phyloP scores from a whole-genome alignment of 1,140 invertebrate species.

The Lepidotrigona ventralis region DNA sequence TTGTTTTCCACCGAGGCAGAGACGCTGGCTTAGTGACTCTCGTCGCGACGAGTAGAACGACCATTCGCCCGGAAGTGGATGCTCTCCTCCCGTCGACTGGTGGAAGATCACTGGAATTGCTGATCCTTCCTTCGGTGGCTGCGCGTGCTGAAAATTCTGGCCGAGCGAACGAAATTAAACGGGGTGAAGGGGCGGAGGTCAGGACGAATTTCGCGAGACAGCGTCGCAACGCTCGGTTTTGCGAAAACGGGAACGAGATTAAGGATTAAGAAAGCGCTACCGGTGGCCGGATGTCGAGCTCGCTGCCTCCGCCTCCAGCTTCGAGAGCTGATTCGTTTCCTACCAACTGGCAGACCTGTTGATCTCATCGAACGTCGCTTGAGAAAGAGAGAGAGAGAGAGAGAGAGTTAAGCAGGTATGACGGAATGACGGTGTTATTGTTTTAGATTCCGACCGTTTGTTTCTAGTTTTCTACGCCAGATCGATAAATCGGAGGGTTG shows the following conservation, averaged over 20 bases:
- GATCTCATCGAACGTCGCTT: conserved; percentile 23
- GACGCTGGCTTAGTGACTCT: not conserved
- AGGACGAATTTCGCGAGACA: conserved; percentile 28
- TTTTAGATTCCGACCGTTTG: not conserved
- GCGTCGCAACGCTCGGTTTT: not conserved
- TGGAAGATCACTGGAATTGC: conserved; percentile 24
- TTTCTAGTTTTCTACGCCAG: not conserved
- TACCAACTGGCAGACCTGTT: conserved; percentile 26
- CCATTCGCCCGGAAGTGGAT: not conserved
- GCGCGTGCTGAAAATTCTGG: conserved; percentile 14
- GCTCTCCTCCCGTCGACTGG: not conserved
- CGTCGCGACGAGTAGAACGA: no score
- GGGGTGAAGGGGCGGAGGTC: not conserved
- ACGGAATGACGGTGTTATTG: not conserved
- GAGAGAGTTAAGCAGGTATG: not conserved
- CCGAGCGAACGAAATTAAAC: conserved; percentile 19
- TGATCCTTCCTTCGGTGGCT: not conserved
- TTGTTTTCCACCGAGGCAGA: not conserved
- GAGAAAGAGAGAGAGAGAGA: not conserved
- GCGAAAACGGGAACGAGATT: conserved; percentile 17
- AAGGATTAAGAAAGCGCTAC: conserved; percentile 20
- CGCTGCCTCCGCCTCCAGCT: not conserved
- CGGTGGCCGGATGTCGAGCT: conserved; percentile 8
- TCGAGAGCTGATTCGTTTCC: not conserved
- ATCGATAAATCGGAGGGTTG: not conserved